Evolutionary conservation across 2,888 invertebrate genomes (phyloP), one percentile per base, ranked within the genome.

Genomic region (Synanthedon andrenaeformis): DNA sequence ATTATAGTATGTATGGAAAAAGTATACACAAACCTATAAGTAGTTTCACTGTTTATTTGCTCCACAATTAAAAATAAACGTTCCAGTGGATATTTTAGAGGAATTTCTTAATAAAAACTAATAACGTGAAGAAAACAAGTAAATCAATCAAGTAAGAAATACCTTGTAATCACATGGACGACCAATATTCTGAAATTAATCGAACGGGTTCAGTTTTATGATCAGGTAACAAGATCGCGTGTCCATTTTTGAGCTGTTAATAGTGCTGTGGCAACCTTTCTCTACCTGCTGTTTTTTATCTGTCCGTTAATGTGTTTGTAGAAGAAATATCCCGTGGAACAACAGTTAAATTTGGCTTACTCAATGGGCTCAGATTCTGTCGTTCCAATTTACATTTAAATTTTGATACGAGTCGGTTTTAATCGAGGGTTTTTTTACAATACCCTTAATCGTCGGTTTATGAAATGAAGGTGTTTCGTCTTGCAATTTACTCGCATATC

Each of bases 211-310:
- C 35, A 35, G 13, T 12, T 45, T 45, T 45, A 45, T 14, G 45
- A 14, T 45, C 54, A 41, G 14, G 28, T 23, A 28, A 51, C 13
- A 13, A 35, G 12, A 19, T 28, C 35, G 28, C 12, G 23, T 54
- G 41, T 19, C 51, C 23, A 35, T 45, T 45, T 45, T 14, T 45
- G 14, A 45, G 13, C 5, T 45, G 14, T 28, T 14, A n/a, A 8
- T 13, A 45, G n/a, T 10, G 35, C 45, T 45, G 45, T 45, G 45
- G 45, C 45, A 35, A 35, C 8, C 14, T 45, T 45, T 54, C 57
- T 56, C 62, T 84, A 83, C 86, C 86, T 83, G 83, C 75, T 83
- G 79, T 83, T 84, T 86, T 85, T 86, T 85, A 76, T 83, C 79
- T 53, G 63, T 69, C 70, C 67, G 62, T 66, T 23, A 64, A 59